Evolutionary conservation across 2,113 vertebrate species (phyloP).

Genomic region (Rhizomys pruinosus): DNA sequence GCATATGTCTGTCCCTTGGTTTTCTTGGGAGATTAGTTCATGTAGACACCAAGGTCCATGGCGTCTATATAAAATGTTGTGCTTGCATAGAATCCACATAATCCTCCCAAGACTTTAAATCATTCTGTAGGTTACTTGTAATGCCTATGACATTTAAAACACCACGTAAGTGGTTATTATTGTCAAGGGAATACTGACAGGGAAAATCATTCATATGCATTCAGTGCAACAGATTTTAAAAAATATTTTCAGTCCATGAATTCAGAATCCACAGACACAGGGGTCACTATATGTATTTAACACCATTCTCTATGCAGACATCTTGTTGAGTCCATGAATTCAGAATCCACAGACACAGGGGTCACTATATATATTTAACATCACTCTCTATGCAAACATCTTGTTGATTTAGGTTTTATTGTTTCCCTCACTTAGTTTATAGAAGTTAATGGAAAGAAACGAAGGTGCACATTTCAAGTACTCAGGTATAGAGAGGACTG

Average conservation of each 20-base stretch:
- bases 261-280: neutral
- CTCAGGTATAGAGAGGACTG: neutral
- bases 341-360: neutral
- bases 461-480: neutral
- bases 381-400: neutral
- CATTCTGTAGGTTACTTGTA: conserved; percentile 15
- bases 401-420: neutral
- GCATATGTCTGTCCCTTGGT: neutral
- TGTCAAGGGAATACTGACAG: neutral
- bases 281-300: neutral
- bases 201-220: neutral
- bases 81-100: neutral
- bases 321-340: neutral
- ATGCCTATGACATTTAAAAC: neutral
- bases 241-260: neutral
- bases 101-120: neutral
- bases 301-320: neutral
- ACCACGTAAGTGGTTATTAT: neutral
- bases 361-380: neutral
- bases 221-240: conserved; percentile 4
- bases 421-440: neutral
- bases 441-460: neutral
- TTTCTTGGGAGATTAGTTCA: neutral
- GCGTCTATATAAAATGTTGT: neutral
- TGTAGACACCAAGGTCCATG: conserved; percentile 3